These are phyloP conservation scores for Eulemur macaco DNA, from an alignment of 2,113 vertebrate species.

Conservation along the genomic window DNA sequence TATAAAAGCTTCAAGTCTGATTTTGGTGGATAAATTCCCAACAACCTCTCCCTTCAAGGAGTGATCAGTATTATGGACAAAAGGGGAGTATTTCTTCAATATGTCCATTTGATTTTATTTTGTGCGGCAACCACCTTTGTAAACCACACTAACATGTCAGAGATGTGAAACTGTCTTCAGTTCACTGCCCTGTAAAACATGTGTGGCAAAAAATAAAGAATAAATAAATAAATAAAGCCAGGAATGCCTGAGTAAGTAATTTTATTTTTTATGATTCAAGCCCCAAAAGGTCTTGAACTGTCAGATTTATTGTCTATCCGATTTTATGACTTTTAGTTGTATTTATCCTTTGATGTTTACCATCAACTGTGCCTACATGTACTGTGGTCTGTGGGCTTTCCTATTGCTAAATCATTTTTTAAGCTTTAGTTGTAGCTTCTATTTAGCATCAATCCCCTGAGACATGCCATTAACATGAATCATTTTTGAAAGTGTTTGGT, in stretches of 20 bases:
- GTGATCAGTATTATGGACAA: slow-evolving; percentile 44
- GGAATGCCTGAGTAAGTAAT: slow-evolving; percentile 85
- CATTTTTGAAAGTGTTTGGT: slow-evolving; percentile 83
- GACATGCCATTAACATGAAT: slow-evolving; percentile 89
- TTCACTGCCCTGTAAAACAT: slow-evolving; percentile 78
- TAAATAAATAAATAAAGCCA: slow-evolving; percentile 74
- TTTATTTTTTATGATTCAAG: slow-evolving; percentile 84
- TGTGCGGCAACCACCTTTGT: slow-evolving; percentile 67
- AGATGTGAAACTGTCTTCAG: slow-evolving; percentile 77
- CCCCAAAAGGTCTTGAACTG: slow-evolving; percentile 86
- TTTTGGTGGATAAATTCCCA: slow-evolving; percentile 52
- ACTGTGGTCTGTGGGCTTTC: slow-evolving; percentile 80
- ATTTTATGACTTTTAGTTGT: slow-evolving; percentile 87
- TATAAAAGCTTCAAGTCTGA: slow-evolving; percentile 37
- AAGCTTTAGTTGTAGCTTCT: slow-evolving; percentile 87
- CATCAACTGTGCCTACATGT: slow-evolving; percentile 79
- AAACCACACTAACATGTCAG: slow-evolving; percentile 73
- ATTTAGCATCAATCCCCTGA: slow-evolving; percentile 86
- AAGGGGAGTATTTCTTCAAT: slow-evolving; percentile 68
- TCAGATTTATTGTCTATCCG: slow-evolving; percentile 87
- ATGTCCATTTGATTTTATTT: slow-evolving; percentile 67
- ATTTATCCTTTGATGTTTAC: slow-evolving; percentile 88
- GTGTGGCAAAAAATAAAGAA: slow-evolving; percentile 51
- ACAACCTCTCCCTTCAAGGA: slow-evolving; percentile 26
- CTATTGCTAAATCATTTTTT: slow-evolving; percentile 88